Evolutionary conservation across 2,888 invertebrate genomes (phyloP).

Genomic region (Rugalucina vietnamica): DNA sequence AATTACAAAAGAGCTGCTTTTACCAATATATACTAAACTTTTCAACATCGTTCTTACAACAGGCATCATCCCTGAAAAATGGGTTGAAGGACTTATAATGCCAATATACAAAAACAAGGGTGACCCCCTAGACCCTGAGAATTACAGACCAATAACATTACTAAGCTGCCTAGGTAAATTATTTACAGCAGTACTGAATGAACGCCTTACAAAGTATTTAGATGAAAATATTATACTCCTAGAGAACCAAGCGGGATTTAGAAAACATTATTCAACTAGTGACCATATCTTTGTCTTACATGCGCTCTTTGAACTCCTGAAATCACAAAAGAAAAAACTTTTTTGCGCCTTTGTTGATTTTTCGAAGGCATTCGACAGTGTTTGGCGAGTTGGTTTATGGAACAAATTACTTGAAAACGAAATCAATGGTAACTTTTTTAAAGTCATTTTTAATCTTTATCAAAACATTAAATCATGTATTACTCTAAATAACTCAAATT

Average conservation of each 20-base stretch:
- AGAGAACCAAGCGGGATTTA: conserved; percentile 12
- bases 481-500: not conserved
- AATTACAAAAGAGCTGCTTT: not conserved
- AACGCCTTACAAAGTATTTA: not conserved
- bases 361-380: not conserved
- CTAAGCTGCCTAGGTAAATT: not conserved
- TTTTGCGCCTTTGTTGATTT: conserved; percentile 9
- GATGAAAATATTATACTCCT: not conserved
- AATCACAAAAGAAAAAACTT: not conserved
- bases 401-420: conserved; percentile 4
- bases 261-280: conserved; percentile 1
- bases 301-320: not conserved
- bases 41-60: conserved; percentile 13
- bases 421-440: conserved; percentile 8
- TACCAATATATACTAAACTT: not conserved
- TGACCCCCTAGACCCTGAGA: too few relatives aligned
- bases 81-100: not conserved
- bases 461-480: conserved; percentile 11
- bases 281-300: conserved; percentile 21
- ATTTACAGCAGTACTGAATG: conserved; percentile 7
- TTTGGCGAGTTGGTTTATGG: conserved; percentile 16
- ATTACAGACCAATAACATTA: too few relatives aligned
- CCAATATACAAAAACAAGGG: too few relatives aligned
- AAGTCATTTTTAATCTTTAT: conserved; percentile 14
- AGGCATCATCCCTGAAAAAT: not conserved